Conservation (phyloP, 2,888 invertebrate genomes). For the Sphaerophoria rueppellii region DNA sequence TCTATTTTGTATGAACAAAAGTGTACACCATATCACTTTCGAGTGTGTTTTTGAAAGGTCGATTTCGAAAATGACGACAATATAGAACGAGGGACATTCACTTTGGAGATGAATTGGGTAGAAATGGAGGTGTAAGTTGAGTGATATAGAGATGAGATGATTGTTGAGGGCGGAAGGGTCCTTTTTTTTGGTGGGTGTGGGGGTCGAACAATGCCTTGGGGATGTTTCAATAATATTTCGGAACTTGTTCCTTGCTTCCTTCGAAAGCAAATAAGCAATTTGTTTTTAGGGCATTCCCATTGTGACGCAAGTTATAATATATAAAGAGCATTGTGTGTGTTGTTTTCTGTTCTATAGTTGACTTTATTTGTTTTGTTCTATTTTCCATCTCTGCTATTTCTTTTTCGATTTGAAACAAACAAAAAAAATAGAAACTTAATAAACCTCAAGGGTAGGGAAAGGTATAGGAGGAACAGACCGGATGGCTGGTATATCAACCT, state of each 20-base stretch:
- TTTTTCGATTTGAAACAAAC: constrained; percentile 37
- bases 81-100: constrained; percentile 19
- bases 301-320: constrained; percentile 48
- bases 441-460: constrained; percentile 51
- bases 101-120: constrained; percentile 5
- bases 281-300: constrained; percentile 65
- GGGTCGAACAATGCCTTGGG: constrained; percentile 36
- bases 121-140: constrained; percentile 2
- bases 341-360: constrained; percentile 22
- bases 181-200: neutral
- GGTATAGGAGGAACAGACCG: constrained; percentile 1
- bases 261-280: constrained; percentile 60
- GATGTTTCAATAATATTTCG: constrained; percentile 66
- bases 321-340: neutral
- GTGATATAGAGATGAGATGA: neutral
- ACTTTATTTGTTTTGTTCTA: constrained; percentile 25
- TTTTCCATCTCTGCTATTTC: neutral
- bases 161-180: neutral
- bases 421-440: constrained; percentile 38
- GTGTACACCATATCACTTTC: constrained; percentile 59
- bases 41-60: constrained; percentile 69
- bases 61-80: constrained; percentile 69
- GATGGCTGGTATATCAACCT: neutral
- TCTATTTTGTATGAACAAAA: constrained; percentile 47
- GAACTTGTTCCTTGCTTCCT: constrained; percentile 51